Base-by-base conservation (phyloP, 2,888 invertebrate species). In the Uloborus plumipes region DNA sequence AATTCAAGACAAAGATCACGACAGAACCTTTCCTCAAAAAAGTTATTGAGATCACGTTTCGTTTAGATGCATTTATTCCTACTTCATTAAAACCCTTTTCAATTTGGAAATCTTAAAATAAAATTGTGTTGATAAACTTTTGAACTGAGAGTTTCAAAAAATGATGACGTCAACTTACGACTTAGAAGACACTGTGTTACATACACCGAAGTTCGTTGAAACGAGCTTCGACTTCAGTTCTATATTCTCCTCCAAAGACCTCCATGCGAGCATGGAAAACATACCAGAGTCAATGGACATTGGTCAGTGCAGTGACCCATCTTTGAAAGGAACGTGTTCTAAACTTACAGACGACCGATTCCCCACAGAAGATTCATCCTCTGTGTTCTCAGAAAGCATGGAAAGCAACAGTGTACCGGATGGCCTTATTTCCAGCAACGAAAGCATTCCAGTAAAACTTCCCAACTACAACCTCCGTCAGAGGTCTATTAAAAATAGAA, bases 391-490 rank as follows among this genome's bases (percentile, higher is more conserved):
- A 20, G 72, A 72, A 2, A 62, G 26, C 18, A n/a, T 50, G 13
- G 31, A 64, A 18, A 39, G 39, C 39, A 39, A 39, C 11, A 39
- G 39, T 9, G 39, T 39, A 55, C 55, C 55, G 1, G 55, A 20
- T 55, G 16, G 6, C 55, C 4, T 20, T 7, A 16, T 18, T 55
- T 39, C 39, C 9, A 39, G 39, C 39, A 39, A 9, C 7, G 70
- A 70, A 26, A 53, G 31, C 47, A 26, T 71, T 20, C 65, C 75
- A 9, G 71, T 82, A 9, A 31, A 59, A 20, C 39, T 76, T 9
- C 84, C 84, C 14, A 78, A 93, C 87, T 94, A 94, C 89, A 93
- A 93, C 20, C 89, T 94, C 82, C 90, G 94, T 53, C 92, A 92
- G 69, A 90, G 93, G 11, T 92, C 93, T 39, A 90, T 92, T 84